Evolutionary conservation across 2,888 invertebrate species (phyloP).

Genomic region (Panzeria rudis): DNA sequence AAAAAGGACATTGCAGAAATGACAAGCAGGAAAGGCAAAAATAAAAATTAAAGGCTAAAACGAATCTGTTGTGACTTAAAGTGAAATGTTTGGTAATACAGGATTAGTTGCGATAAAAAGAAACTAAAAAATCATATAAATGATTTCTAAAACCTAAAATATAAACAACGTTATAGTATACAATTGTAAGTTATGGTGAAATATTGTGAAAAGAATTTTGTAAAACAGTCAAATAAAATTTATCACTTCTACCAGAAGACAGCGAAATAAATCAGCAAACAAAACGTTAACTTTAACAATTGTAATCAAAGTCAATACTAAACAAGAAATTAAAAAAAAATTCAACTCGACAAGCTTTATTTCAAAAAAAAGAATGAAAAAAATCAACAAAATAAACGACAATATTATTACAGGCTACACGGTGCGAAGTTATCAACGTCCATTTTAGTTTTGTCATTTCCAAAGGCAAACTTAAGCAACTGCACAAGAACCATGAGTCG

Average conservation of each 20-base stretch:
- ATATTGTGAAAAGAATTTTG: too few species aligned
- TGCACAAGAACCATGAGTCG: neutral
- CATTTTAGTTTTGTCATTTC: constrained; percentile 38
- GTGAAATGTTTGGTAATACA: too few species aligned
- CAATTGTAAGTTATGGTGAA: too few species aligned
- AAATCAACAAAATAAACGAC: constrained; percentile 24
- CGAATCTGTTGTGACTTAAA: too few species aligned
- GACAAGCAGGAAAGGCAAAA: neutral
- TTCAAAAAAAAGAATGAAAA: neutral
- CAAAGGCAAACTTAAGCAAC: neutral
- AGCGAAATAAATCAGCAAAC: neutral
- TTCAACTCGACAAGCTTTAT: neutral
- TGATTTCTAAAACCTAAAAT: too few species aligned
- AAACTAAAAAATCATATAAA: too few species aligned
- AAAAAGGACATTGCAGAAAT: constrained; percentile 13
- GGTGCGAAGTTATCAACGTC: constrained; percentile 13
- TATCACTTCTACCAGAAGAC: constrained; percentile 10
- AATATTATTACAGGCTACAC: constrained; percentile 33
- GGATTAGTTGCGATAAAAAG: too few species aligned
- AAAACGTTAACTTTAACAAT: constrained; percentile 28
- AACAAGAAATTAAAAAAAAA: neutral
- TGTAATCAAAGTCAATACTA: constrained; percentile 46
- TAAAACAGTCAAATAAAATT: constrained; percentile 41
- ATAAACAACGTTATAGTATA: too few species aligned
- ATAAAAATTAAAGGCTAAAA: neutral